phyloP scores from a whole-genome alignment of 1,140 invertebrate genomes.

The Phenacoccus solenopsis region DNA sequence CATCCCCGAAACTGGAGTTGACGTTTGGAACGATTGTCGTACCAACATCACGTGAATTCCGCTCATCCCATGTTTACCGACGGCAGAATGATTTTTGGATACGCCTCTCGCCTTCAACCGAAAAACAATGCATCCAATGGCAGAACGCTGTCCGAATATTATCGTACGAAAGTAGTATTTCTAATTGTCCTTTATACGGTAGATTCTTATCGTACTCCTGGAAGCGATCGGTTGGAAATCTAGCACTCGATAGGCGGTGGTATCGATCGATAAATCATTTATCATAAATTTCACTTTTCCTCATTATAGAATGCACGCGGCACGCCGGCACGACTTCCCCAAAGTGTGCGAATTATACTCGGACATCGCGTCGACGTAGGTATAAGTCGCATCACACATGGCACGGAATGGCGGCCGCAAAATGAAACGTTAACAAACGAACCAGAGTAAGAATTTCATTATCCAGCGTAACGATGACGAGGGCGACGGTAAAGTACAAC shows the following conservation, averaged over 20 bases:
- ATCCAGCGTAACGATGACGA: not conserved
- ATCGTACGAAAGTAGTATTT: not conserved
- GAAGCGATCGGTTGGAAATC: not conserved
- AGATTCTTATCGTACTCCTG: not conserved
- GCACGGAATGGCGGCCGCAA: not conserved
- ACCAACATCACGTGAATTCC: no score
- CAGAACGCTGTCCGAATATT: no score
- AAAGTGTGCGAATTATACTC: not conserved
- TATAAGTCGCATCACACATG: not conserved
- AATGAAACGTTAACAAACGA: not conserved
- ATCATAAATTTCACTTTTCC: not conserved
- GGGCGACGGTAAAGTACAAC: not conserved
- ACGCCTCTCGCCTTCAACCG: no score
- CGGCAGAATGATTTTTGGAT: no score
- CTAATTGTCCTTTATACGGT: not conserved
- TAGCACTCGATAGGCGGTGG: not conserved
- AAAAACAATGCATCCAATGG: no score
- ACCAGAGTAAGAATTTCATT: not conserved
- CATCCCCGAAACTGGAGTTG: no score
- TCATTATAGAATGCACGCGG: not conserved
- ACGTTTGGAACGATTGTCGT: no score
- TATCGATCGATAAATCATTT: constrained; percentile 3
- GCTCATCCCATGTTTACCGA: no score
- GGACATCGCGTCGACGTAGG: no score
- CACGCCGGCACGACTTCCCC: not conserved